Evolutionary conservation across 2,113 vertebrate genomes (phyloP), one percentile per base, ranked within the genome.

Genomic region (Gallinago paraguaiae): DNA sequence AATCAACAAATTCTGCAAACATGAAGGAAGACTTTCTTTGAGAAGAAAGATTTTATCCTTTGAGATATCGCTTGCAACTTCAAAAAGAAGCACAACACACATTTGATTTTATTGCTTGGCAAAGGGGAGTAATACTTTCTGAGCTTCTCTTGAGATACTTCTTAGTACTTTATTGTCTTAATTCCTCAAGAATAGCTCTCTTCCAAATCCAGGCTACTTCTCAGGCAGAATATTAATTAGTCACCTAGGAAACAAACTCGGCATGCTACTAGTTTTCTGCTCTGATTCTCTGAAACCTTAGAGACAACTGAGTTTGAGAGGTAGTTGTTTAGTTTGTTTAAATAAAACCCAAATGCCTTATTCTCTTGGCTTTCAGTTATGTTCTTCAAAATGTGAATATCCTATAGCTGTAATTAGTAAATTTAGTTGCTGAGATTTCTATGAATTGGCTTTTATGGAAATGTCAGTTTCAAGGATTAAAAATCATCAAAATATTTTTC

Each of bases 221-320:
- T 78, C 70, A 88, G 71, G 43, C 69, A 85, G 69, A 50, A 78
- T 86, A 64, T 90, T 95, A 95, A 95, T 96, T 91, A 95, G 81
- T 96, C 91, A 94, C 91, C 90, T 94, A 91, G 95, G 95, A 95
- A 94, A 96, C 78, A 91, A 83, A 91, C 31, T 31, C 19, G 3
- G 14, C 3, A 2, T 86, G 75, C 25, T 79, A 35, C 79, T 75
- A 50, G 64, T 81, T 93, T 96, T 96, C 93, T 92, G 74, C 88
- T 88, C 95, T 86, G 74, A 92, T 95, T 92, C 53, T 86, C 63
- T 61, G 46, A 93, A 92, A 80, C 41, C 51, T 77, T 71, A 86
- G 67, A 89, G 78, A 91, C 7, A 78, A 35, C 8, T 20, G 50
- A 74, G 37, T 74, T 77, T 75, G 28, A 93, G 56, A 77, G 1